A percentile compares a stretch with the other conserved stretches of the same genome.
Evolutionary conservation across 2,797 vertebrate genomes (phyloP).

Genomic region (Rhinogobio ventralis): DNA sequence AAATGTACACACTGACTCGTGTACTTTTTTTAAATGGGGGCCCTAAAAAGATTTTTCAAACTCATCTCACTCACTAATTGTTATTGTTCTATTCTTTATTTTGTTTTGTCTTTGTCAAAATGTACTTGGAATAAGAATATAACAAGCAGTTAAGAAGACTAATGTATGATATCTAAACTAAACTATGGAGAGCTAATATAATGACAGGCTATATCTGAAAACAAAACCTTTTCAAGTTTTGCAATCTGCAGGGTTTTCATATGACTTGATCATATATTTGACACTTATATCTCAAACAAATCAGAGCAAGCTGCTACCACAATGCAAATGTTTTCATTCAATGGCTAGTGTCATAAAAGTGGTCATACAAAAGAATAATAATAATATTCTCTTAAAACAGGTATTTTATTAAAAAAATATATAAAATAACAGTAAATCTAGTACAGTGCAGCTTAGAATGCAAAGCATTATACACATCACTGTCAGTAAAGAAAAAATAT

Average conservation of each 20-base stretch:
- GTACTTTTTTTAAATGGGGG: too few relatives aligned
- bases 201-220: not conserved
- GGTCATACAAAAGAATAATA: not conserved
- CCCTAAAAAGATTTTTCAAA: not conserved
- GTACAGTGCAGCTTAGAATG: constrained; percentile 49
- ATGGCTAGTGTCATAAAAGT: not conserved
- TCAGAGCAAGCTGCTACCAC: constrained; percentile 19
- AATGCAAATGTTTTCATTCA: constrained; percentile 6
- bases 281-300: not conserved
- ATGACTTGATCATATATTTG: not conserved
- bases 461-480: constrained; percentile 55
- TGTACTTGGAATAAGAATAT: not conserved
- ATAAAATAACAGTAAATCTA: constrained; percentile 61
- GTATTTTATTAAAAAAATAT: constrained; percentile 60
- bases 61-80: not conserved
- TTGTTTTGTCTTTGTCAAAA: not conserved
- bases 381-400: constrained; percentile 45
- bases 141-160: not conserved
- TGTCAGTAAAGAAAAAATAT: constrained; percentile 46
- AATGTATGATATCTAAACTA: not conserved
- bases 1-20: not conserved
- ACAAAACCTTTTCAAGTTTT: not conserved
- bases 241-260: not conserved
- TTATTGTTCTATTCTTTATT: not conserved
- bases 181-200: not conserved